Conservation (phyloP, 2,113 vertebrate genomes). For the Tachycineta bicolor region DNA sequence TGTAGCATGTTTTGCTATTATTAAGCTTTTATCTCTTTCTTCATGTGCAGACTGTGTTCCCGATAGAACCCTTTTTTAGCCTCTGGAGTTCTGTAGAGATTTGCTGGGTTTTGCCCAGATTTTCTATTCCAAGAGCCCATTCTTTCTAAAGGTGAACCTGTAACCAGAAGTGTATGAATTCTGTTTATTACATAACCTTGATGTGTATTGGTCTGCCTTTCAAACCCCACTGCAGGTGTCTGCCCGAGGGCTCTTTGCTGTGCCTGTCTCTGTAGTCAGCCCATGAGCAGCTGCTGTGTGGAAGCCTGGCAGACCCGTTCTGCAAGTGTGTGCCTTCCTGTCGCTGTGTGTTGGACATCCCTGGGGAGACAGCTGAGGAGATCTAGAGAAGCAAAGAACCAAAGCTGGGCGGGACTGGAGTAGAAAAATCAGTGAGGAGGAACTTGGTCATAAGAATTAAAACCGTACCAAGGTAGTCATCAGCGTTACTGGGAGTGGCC, state of each 20-base stretch:
- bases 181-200: neutral
- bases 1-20: neutral
- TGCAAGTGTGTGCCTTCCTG: neutral
- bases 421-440: neutral
- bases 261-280: neutral
- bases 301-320: slow-evolving; percentile 36
- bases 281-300: neutral
- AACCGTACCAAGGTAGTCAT: neutral
- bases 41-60: neutral
- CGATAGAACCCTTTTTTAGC: neutral
- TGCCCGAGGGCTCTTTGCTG: neutral
- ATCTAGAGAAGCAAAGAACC: neutral
- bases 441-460: neutral
- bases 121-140: neutral
- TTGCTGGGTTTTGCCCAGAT: neutral
- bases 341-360: neutral
- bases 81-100: neutral
- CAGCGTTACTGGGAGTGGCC: neutral
- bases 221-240: neutral
- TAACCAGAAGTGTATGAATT: neutral
- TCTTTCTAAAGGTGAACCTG: neutral
- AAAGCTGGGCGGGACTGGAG: neutral
- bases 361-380: neutral
- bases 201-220: neutral
- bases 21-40: neutral